Percentiles rank a stretch among this genome's conserved stretches.
phyloP scores from a whole-genome alignment of 1,140 invertebrate genomes.

The Conus betulinus region DNA sequence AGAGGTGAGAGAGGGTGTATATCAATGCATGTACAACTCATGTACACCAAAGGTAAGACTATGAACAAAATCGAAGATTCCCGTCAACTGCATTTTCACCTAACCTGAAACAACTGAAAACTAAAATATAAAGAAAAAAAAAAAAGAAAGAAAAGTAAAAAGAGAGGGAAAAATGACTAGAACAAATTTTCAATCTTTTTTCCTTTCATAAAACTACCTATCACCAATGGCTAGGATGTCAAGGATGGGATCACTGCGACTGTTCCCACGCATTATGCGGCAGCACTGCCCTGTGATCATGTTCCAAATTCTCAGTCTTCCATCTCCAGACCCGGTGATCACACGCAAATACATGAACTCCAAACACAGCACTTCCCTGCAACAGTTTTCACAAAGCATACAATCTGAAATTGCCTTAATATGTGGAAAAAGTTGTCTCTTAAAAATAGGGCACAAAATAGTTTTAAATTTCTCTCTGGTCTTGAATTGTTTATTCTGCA shows the following conservation, averaged over 20 bases:
- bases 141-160: too few relatives aligned
- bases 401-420: not conserved
- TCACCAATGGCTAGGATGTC: slow-evolving; percentile 68
- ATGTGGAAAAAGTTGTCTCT: not conserved
- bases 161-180: too few relatives aligned
- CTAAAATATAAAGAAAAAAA: too few relatives aligned
- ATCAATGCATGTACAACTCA: too few relatives aligned
- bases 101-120: too few relatives aligned
- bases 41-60: too few relatives aligned
- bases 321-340: slow-evolving; percentile 75
- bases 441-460: not conserved
- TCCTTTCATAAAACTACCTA: slow-evolving; percentile 58
- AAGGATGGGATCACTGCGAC: slow-evolving; percentile 73
- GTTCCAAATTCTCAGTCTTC: slow-evolving; percentile 75
- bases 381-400: slow-evolving; percentile 17
- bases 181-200: not conserved
- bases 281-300: slow-evolving; percentile 74
- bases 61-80: too few relatives aligned
- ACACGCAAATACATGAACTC: slow-evolving; percentile 74
- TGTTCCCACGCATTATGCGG: slow-evolving; percentile 75
- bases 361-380: slow-evolving; percentile 72
- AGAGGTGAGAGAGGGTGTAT: too few relatives aligned
- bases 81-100: too few relatives aligned
- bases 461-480: too few relatives aligned
- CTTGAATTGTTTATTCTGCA: too few relatives aligned